Percentiles rank a stretch among this genome's conserved stretches.
Conservation (phyloP, 2,888 invertebrate genomes). For the Ephialtes manifestator region DNA sequence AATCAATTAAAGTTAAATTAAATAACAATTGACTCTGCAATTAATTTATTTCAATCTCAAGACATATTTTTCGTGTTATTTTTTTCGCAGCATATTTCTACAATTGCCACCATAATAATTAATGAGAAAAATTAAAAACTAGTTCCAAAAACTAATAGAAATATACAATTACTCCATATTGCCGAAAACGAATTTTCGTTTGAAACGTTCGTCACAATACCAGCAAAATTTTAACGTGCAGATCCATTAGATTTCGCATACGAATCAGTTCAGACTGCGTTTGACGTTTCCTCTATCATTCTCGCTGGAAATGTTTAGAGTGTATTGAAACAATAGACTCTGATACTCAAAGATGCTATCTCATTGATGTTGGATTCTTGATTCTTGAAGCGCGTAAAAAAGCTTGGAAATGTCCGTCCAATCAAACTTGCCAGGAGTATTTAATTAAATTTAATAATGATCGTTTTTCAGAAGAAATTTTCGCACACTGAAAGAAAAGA, state of each 20-base stretch:
- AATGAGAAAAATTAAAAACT: too few relatives aligned
- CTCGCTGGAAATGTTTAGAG: slow-evolving; percentile 4
- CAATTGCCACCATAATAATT: too few relatives aligned
- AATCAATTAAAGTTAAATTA: too few relatives aligned
- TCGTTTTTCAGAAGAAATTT: too few relatives aligned
- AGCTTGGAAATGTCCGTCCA: slow-evolving; percentile 20
- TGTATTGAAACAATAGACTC: slow-evolving; percentile 16
- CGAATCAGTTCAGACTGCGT: neutral
- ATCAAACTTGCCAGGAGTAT: too few relatives aligned
- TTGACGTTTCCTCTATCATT: slow-evolving; percentile 24
- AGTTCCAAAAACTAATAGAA: too few relatives aligned
- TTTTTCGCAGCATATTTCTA: too few relatives aligned
- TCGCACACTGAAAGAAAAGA: too few relatives aligned
- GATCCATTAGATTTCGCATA: neutral
- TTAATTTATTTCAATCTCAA: too few relatives aligned
- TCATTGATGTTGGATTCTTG: slow-evolving; percentile 24
- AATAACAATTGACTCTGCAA: too few relatives aligned
- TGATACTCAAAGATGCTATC: slow-evolving; percentile 11
- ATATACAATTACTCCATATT: neutral
- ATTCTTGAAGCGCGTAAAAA: slow-evolving; percentile 18
- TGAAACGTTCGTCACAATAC: neutral
- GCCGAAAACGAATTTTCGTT: neutral
- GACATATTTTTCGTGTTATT: too few relatives aligned
- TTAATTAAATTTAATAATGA: too few relatives aligned
- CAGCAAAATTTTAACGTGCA: neutral